Base-by-base conservation (phyloP, 53 echinoderm and acorn worm species). In the Holothuria leucospilota region DNA sequence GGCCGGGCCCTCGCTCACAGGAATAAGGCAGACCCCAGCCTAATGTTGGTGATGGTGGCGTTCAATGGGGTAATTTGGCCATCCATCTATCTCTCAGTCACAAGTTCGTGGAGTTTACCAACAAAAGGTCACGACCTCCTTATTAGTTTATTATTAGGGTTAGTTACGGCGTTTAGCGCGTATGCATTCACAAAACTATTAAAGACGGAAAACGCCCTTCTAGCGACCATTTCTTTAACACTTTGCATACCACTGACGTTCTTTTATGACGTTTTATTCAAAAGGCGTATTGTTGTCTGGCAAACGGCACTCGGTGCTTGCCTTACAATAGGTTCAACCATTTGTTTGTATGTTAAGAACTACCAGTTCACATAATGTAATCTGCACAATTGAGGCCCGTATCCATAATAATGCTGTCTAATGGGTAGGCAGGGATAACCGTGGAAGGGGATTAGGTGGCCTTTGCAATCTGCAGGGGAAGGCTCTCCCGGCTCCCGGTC, bases 141-240 rank as follows among this genome's bases (percentile, higher is more conserved):
- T 1, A 20, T 62, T 20, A 2, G 20, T 18, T 20, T 62, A 62
- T 20, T 62, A 2, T n/a, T 62, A n/a, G 62, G 62, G 62, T 53
- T 87, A 21, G 14, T 81, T 9, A 78, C 88, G 40, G 29, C 56
- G 51, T 42, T 62, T 64, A 25, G 40, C 21, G 53, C 2, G 25
- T 87, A 87, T 42, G 62, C 62, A 1, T 62, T 62, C 62, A 62
- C n/a, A 13, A 13, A 4, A n/a, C n/a, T n/a, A 20, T 62, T 62
- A n/a, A 62, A 62, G 62, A 62, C n/a, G 62, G n/a, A 20, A 62
- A 62, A 4, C n/a, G 62, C 4, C 20, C 62, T 62, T 20, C 20
- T 62, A 1, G 62, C n/a, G 62, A 62, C 62, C n/a, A 1, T n/a
- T 18, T 20, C n/a, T 2, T 20, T 18, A 62, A 62, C n/a, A 62